Conservation (phyloP, 2,113 vertebrate species). For the Pterocles burchelli region DNA sequence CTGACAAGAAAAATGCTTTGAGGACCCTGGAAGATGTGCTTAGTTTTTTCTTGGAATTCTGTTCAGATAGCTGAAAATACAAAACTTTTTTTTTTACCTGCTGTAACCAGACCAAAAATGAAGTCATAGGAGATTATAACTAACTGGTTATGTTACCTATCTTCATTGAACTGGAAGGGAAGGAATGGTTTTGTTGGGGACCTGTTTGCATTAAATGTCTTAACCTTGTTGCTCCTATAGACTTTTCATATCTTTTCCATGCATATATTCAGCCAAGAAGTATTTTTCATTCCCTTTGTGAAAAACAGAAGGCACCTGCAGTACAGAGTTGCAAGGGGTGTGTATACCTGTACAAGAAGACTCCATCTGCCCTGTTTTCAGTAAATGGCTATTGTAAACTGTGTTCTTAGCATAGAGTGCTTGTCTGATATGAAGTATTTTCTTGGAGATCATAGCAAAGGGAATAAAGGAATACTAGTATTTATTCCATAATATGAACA, state of each 20-base stretch:
- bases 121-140: not conserved
- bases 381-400: not conserved
- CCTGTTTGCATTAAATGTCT: not conserved
- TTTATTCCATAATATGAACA: not conserved
- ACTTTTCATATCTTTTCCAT: not conserved
- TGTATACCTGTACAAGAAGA: not conserved
- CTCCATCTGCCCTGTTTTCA: not conserved
- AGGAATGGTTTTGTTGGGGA: not conserved
- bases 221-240: not conserved
- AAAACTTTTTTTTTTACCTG: not conserved
- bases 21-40: not conserved
- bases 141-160: rapidly evolving
- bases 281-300: not conserved
- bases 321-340: not conserved
- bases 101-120: not conserved
- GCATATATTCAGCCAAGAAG: not conserved
- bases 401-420: not conserved
- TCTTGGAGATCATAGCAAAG: not conserved
- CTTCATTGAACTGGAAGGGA: not conserved
- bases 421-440: not conserved
- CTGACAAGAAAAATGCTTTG: not conserved
- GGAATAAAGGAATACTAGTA: not conserved
- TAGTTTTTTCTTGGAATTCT: not conserved
- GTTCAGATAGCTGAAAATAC: not conserved
- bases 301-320: not conserved